Base-by-base conservation (phyloP, 2,113 vertebrate species). In the Eudyptes chrysolophus region DNA sequence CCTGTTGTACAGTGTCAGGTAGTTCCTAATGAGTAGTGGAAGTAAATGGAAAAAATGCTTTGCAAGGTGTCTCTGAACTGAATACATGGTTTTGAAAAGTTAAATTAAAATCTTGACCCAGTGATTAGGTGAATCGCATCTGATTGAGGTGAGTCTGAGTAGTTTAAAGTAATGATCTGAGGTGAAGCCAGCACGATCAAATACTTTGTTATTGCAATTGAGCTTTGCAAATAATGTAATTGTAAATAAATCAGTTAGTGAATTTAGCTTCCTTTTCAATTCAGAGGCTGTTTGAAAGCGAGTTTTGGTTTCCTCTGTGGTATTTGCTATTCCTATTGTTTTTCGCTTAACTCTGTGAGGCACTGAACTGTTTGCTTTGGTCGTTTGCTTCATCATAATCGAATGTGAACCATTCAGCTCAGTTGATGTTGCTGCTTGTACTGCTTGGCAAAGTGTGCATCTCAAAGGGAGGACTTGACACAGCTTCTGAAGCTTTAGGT, bases 1-100 rank as follows among this genome's bases (percentile, higher is more conserved):
- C 27, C 25, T 11, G 27, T 11, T 0, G 0, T 7, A 16, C 24
- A 6, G 0, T 1, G 32, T 13, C 34, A 22, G 22, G 27, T 4
- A 10, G 9, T 16, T 54, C 49, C 38, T 32, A 11, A 34, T 3
- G 26, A 61, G 11, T 7, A 42, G 40, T 19, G 5, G 49, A 54
- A 60, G 34, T 19, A 26, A 26, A 66, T 17, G 51, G 30, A 30
- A 42, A 68, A 87, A 11, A 24, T 49, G 26, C 52, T 80, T 29
- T 68, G 34, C 54, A 25, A 52, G 8, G 2, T 54, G 38, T 71
- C 46, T n/a, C 36, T 60, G 48, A 69, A 36, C 16, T 22, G 14
- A 77, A 21, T 17, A 16, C 2, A 6, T 13, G 15, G 20, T 3
- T 51, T 58, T 16, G 14, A 77, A 68, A 74, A 72, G 44, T 10